phyloP scores from a whole-genome alignment of 2,797 vertebrate species.

The Lindbergichthys nudifrons region DNA sequence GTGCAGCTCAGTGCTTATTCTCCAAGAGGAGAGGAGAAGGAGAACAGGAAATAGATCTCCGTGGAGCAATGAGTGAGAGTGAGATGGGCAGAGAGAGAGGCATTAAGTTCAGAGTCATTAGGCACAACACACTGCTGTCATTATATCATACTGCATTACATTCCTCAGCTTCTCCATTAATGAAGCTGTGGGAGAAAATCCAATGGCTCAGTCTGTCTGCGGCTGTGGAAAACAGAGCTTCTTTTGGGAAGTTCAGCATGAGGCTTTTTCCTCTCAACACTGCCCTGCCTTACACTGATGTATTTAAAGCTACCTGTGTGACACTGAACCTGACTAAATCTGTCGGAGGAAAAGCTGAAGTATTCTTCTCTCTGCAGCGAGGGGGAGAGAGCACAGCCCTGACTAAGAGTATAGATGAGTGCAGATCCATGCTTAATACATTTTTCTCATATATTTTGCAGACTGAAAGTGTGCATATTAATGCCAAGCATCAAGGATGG shows the following conservation, averaged over 20 bases:
- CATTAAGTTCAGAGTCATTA: constrained; percentile 70
- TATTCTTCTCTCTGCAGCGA: constrained; percentile 45
- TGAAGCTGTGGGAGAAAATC: constrained; percentile 55
- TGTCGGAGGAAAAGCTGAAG: constrained; percentile 60
- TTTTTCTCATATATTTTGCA: constrained; percentile 64
- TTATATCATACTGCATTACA: constrained; percentile 60
- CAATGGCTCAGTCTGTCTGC: constrained; percentile 38
- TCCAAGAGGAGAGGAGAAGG: constrained; percentile 30
- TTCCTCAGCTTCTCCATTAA: constrained; percentile 64
- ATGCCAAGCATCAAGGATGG: constrained; percentile 34
- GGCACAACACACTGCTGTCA: constrained; percentile 61
- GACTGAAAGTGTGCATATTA: constrained; percentile 50
- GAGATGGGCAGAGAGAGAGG: constrained; percentile 39
- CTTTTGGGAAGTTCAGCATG: constrained; percentile 40
- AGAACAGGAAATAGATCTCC: constrained; percentile 50
- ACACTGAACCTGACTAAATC: constrained; percentile 71
- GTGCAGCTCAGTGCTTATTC: constrained; percentile 48
- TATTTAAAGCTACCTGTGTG: constrained; percentile 71
- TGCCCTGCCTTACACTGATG: constrained; percentile 43
- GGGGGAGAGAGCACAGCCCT: constrained; percentile 30
- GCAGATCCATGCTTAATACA: constrained; percentile 58
- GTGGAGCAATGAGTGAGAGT: constrained; percentile 27
- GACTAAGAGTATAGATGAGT: constrained; percentile 40
- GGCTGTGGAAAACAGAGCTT: constrained; percentile 44
- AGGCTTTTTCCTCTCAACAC: constrained; percentile 32